Base-by-base conservation (phyloP, 2,797 vertebrate genomes). In the Pampus argenteus region DNA sequence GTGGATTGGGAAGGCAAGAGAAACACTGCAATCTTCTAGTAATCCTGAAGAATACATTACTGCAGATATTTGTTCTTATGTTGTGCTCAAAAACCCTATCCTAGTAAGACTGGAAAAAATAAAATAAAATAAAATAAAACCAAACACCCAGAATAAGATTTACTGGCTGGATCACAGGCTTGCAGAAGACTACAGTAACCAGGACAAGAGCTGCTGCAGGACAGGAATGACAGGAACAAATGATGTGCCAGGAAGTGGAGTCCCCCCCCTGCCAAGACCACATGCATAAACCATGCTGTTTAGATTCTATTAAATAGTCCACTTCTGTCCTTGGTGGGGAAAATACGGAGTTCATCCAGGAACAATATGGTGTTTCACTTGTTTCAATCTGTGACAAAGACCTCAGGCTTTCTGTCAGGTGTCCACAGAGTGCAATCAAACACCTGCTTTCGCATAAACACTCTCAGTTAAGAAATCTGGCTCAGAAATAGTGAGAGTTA, bases 211-310 rank as follows among this genome's bases (percentile, higher is more conserved):
- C 78, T 72, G 83, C 82, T 61, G 69, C 78, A 75, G 71, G 71
- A 79, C 6, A 3, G 40, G 66, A 49, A 71, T 63, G 70, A 68
- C 76, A 82, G 75, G 34, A 61, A 66, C 69, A 82, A 81, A 83
- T 76, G 28, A 77, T 57, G 64, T 83, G 81, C 73, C 86, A 86
- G 76, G 79, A 79, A 80, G 70, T 55, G 15, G 58, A 55, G 68
- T 69, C 71, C 71, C 71, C 68, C 65, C 71, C 68, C 65, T 82
- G 83, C 79, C 81, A 81, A 75, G 71, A 31, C 57, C 4, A 3
- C 81, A 84, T 77, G 74, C 86, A 90, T 88, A 83, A 88, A 78
- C 67, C 84, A 86, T 84, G 83, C 85, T 81, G 82, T 78, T 89
- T 69, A 75, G 76, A 81, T 78, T 78, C 73, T 49, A 72, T 84